Conservation (phyloP, 2,888 invertebrate genomes). For the Himalopsyche anomala region DNA sequence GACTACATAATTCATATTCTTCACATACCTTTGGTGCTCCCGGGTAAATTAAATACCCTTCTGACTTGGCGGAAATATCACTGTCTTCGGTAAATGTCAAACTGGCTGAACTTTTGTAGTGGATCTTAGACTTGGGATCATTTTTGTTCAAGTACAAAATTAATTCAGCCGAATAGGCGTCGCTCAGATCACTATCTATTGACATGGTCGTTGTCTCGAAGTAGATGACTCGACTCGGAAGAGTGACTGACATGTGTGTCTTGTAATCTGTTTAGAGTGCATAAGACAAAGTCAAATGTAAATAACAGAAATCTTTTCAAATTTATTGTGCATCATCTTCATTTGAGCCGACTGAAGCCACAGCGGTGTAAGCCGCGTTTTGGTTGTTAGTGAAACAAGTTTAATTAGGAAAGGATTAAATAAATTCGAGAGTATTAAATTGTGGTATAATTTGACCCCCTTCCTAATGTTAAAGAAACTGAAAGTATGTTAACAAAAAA, state of each 20-base stretch:
- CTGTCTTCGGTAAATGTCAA: background rate
- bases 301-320: no score
- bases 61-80: background rate
- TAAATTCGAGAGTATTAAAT: no score
- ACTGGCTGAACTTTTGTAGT: background rate
- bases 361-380: no score
- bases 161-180: background rate
- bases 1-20: background rate
- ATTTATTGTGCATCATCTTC: no score
- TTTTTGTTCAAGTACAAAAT: background rate
- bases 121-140: background rate
- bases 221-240: background rate
- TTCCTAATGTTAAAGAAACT: no score
- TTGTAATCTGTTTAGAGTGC: background rate
- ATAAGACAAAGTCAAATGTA: no score
- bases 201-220: constrained; percentile 11
- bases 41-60: background rate
- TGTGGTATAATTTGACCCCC: no score
- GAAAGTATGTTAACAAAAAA: no score
- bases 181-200: background rate
- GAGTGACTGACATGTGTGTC: background rate
- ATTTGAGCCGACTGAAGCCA: no score
- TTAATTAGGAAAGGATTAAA: no score
- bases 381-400: no score
- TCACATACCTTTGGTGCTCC: constrained; percentile 8